A percentile compares a stretch with the other conserved stretches of the same genome.
Evolutionary conservation across 2,797 vertebrate genomes (phyloP).

Genomic region (Octomys mimax): DNA sequence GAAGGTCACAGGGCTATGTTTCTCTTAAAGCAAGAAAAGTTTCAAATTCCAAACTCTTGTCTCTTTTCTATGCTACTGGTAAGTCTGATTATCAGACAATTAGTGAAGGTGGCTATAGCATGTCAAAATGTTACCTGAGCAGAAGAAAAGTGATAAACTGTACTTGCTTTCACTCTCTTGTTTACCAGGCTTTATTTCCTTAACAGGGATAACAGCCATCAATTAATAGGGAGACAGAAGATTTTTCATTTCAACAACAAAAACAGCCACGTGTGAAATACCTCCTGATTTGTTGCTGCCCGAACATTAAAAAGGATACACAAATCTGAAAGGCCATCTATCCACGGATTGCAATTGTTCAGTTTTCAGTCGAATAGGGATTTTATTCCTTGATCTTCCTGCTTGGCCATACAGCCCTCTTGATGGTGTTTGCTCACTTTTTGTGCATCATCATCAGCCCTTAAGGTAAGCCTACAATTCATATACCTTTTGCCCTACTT

Average conservation of each 20-base stretch:
- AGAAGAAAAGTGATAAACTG: slow-evolving; percentile 70
- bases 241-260: slow-evolving; percentile 17
- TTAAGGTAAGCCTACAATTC: background rate
- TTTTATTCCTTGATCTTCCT: slow-evolving; percentile 34
- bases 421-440: background rate
- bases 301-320: background rate
- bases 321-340: slow-evolving; percentile 1
- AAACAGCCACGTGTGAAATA: slow-evolving; percentile 24
- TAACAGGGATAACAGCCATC: slow-evolving; percentile 49
- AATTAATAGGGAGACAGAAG: background rate
- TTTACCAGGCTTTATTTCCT: slow-evolving; percentile 63
- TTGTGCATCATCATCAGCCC: background rate
- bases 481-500: background rate
- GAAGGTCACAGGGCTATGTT: slow-evolving; percentile 65
- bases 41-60: slow-evolving; percentile 63
- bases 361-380: slow-evolving; percentile 29
- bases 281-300: slow-evolving; percentile 9
- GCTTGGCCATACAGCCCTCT: background rate
- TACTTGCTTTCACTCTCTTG: slow-evolving; percentile 74
- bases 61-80: slow-evolving; percentile 54
- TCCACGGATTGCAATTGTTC: background rate
- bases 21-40: slow-evolving; percentile 61
- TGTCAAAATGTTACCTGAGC: slow-evolving; percentile 63
- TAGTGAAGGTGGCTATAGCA: slow-evolving; percentile 61
- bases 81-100: slow-evolving; percentile 75